Conservation (phyloP, 2,888 invertebrate species). For the Amphipoea lucens region DNA sequence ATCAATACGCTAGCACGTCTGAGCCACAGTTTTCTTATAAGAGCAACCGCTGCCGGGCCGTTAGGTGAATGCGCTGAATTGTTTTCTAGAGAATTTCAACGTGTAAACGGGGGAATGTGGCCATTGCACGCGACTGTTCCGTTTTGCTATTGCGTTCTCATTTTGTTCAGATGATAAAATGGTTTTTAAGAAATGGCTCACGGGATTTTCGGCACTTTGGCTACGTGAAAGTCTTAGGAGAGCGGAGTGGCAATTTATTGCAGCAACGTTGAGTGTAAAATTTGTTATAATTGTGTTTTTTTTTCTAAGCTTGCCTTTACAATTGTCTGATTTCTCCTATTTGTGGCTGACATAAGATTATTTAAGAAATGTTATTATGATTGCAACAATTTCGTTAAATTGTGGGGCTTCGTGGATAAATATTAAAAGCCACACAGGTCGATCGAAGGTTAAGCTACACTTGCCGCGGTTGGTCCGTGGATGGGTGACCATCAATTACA, state of each 20-base stretch:
- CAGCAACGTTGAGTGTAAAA: constrained; percentile 9
- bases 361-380: not conserved
- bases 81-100: constrained; percentile 65
- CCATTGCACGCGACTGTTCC: constrained; percentile 61
- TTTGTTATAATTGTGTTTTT: constrained; percentile 21
- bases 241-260: constrained; percentile 47
- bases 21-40: constrained; percentile 56
- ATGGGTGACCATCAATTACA: no score
- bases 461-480: no score
- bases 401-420: not conserved
- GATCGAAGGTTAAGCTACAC: not conserved
- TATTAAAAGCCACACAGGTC: not conserved
- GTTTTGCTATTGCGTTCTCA: constrained; percentile 50
- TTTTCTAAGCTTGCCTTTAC: constrained; percentile 3
- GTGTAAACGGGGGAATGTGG: constrained; percentile 63
- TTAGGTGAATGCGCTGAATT: constrained; percentile 59
- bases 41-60: constrained; percentile 55
- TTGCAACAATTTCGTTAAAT: not conserved
- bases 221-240: constrained; percentile 48
- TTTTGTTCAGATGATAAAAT: constrained; percentile 64
- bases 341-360: not conserved
- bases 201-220: constrained; percentile 54
- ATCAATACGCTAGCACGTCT: constrained; percentile 44
- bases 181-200: constrained; percentile 54
- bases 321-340: not conserved